phyloP scores from a whole-genome alignment of 2,113 vertebrate genomes.

The Nannobrachium achirus region DNA sequence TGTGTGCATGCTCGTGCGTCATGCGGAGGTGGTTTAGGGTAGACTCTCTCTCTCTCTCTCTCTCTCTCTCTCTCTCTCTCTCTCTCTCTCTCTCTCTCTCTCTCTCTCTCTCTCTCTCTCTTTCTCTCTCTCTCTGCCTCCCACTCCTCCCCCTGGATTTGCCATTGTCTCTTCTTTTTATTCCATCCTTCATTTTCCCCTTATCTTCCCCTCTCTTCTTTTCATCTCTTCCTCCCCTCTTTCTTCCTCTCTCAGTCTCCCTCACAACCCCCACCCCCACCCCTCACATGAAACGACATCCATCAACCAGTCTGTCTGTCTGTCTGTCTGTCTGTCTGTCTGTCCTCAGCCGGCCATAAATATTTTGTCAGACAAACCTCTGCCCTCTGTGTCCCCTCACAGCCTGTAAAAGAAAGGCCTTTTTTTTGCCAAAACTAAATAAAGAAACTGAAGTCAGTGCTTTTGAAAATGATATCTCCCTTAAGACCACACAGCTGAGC shows the following conservation, averaged over 20 bases:
- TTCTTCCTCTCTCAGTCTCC: neutral
- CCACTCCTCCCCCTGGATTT: neutral
- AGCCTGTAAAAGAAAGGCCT: too few species aligned
- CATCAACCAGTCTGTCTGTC: neutral
- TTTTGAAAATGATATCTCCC: too few species aligned
- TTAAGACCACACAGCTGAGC: too few species aligned
- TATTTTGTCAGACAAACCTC: too few species aligned
- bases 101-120: neutral
- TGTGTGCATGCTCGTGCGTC: too few species aligned
- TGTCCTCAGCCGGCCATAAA: too few species aligned
- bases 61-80: conserved; percentile 6
- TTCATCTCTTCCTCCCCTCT: neutral
- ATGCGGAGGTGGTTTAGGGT: too few species aligned
- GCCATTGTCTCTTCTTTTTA: neutral
- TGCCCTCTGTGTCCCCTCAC: too few species aligned
- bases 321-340: too few species aligned
- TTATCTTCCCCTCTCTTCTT: neutral
- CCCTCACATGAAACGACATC: neutral
- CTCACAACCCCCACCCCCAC: neutral
- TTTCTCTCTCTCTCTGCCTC: neutral
- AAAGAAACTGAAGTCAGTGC: too few species aligned
- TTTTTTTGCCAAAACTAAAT: too few species aligned
- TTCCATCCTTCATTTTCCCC: neutral
- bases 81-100: neutral
- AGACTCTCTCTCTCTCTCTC: conserved; percentile 7